phyloP scores from a whole-genome alignment of 2,797 vertebrate genomes.

The Ctenosaura bakeri region DNA sequence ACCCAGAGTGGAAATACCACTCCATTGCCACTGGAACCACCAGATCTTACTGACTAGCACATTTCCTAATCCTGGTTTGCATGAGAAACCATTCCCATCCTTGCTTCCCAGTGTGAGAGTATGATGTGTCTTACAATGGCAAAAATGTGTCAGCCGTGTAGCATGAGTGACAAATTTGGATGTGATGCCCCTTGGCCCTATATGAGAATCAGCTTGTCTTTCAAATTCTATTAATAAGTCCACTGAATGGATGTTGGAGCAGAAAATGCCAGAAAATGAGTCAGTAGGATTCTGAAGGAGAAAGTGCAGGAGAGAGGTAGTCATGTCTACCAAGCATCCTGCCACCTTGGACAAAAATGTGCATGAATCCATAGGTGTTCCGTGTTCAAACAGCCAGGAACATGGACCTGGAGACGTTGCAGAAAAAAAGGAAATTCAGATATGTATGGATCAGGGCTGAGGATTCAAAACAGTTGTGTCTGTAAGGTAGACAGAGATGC shows the following conservation, averaged over 20 bases:
- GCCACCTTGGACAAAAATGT: background rate
- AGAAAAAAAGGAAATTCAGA: background rate
- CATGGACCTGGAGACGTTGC: background rate
- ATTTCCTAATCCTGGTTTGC: background rate
- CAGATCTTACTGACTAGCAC: background rate
- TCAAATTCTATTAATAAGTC: conserved; percentile 82
- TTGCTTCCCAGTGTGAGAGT: background rate
- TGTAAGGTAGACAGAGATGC: fast-evolving
- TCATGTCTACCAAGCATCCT: background rate
- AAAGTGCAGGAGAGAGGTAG: background rate
- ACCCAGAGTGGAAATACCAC: too few relatives aligned
- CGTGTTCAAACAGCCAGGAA: background rate
- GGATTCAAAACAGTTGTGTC: background rate
- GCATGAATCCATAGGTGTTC: background rate
- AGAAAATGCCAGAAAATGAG: conserved; percentile 76
- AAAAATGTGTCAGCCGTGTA: conserved; percentile 48
- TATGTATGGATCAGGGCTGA: too few relatives aligned
- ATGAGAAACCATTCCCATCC: background rate
- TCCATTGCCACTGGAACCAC: too few relatives aligned
- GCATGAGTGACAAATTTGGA: conserved; percentile 65
- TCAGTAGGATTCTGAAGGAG: conserved; percentile 48
- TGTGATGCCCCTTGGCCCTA: conserved; percentile 70
- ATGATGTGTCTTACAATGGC: fast-evolving
- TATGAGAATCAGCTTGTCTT: conserved; percentile 77
- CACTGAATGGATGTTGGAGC: conserved; percentile 76